Base-by-base conservation (phyloP, 2,113 vertebrate genomes). In the Panthera leo region DNA sequence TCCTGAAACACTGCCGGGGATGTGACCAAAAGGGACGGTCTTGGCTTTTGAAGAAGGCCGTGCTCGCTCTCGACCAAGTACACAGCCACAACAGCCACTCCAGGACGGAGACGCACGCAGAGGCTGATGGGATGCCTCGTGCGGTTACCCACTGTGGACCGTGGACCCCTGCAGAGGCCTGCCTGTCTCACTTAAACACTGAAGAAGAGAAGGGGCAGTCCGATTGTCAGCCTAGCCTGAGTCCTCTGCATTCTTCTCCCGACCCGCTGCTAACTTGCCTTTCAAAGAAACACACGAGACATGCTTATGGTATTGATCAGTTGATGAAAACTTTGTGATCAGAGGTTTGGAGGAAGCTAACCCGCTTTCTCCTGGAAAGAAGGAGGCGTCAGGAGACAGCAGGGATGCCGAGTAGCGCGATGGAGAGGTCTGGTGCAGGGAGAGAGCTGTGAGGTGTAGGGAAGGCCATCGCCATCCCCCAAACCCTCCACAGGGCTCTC, bases 231-330 rank as follows among this genome's bases (percentile, higher is more conserved):
- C 63, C 2, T 5, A 2, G 39, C 31, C 51, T 12, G 21, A 67
- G 31, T 3, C 5, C 31, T 7, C 31, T 34, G 71, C 21, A 15
- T 29, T n/a, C 19, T 68, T 21, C 45, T 68, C 71, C 88, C 31
- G 0, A 0, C 0, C 31, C 23, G 18, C 10, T 2, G 70, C 70
- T 29, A 45, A 58, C 45, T 58, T 14, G 27, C 0, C 1, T 39
- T 12, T 67, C 14, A n/a, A 23, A 31, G 61, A 53, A 80, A 25
- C 45, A 79, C 34, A 23, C 11, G 16, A 29, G 89, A 68, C 61
- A 6, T 0, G 7, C 7, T 25, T 18, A 6, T 31, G 2, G n/a
- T 5, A 2, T 13, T 19, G 4, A 67, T 9, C n/a, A 1, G n/a
- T 7, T 7, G 27, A 23, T 3, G 16, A 68, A 11, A 19, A 31